These are phyloP conservation scores for Sinopyrophorus schimmeli DNA, from an alignment of 2,888 invertebrate genomes.

Conservation along the genomic window DNA sequence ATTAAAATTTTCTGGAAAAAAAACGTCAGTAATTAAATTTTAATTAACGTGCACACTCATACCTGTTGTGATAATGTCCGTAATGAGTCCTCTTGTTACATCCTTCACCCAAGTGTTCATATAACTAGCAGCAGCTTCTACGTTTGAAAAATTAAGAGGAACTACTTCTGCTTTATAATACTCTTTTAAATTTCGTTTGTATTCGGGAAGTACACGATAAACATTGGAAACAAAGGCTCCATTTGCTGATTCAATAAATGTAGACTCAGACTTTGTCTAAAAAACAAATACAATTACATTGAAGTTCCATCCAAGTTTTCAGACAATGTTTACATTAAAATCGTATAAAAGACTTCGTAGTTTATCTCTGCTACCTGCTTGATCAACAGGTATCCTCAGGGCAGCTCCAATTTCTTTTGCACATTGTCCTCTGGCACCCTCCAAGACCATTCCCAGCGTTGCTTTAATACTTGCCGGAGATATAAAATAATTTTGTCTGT, in stretches of 20 bases:
- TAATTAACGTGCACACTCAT: constrained; percentile 6
- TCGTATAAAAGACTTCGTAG: constrained; percentile 31
- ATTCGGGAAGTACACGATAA: constrained; percentile 54
- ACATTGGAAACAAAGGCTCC: constrained; percentile 58
- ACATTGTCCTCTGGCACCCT: constrained; percentile 63
- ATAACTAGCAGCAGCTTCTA: constrained; percentile 49
- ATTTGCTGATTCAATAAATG: constrained; percentile 56
- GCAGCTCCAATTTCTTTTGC: constrained; percentile 62
- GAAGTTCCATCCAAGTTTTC: neutral
- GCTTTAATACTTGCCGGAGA: constrained; percentile 71
- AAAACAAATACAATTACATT: constrained; percentile 19
- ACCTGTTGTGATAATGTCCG: constrained; percentile 60
- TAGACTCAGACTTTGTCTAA: constrained; percentile 41
- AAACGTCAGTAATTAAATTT: too few relatives aligned
- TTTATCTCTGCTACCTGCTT: constrained; percentile 24
- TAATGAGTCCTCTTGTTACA: constrained; percentile 62
- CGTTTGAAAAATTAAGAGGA: constrained; percentile 58
- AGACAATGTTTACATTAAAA: constrained; percentile 25
- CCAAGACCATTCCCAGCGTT: constrained; percentile 64
- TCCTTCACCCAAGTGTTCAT: constrained; percentile 66
- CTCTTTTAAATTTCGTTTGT: constrained; percentile 52
- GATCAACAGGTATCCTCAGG: constrained; percentile 59
- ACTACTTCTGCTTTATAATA: constrained; percentile 59
- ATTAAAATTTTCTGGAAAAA: constrained; percentile 56
- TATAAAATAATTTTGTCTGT: constrained; percentile 62